phyloP scores from a whole-genome alignment of 2,888 invertebrate species.

The Mechanitis mazaeus region DNA sequence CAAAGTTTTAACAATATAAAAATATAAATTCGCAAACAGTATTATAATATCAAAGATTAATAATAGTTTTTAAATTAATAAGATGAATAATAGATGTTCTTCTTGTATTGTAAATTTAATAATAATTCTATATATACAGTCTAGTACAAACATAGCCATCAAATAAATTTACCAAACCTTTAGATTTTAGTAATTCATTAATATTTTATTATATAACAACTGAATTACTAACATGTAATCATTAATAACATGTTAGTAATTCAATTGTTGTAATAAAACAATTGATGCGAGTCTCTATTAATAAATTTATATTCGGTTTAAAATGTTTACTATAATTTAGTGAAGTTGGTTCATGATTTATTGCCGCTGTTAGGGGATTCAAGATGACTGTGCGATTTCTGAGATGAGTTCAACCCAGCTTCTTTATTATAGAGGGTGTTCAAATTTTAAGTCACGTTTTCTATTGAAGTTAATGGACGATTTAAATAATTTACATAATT shows the following conservation, averaged over 20 bases:
- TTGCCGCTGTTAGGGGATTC: slow-evolving; percentile 48
- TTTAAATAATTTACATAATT: slow-evolving; percentile 1
- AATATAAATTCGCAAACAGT: neutral
- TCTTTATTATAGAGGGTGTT: slow-evolving; percentile 30
- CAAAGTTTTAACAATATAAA: neutral
- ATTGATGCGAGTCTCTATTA: slow-evolving; percentile 71
- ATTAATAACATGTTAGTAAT: slow-evolving; percentile 49
- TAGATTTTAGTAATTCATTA: slow-evolving; percentile 57
- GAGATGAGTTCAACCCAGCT: slow-evolving; percentile 34
- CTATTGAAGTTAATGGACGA: slow-evolving; percentile 9
- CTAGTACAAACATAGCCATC: slow-evolving; percentile 30
- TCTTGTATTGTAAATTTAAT: neutral
- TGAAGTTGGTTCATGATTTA: slow-evolving; percentile 52
- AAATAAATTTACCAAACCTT: slow-evolving; percentile 54
- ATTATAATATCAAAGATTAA: neutral
- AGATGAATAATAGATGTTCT: no score
- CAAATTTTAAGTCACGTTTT: slow-evolving; percentile 2
- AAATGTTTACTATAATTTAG: slow-evolving; percentile 69
- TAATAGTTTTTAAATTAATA: neutral
- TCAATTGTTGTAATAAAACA: slow-evolving; percentile 65
- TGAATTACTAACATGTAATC: slow-evolving; percentile 34
- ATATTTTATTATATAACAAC: slow-evolving; percentile 59
- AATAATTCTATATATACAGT: neutral
- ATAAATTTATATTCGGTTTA: slow-evolving; percentile 68
- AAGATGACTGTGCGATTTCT: slow-evolving; percentile 57